Conservation (phyloP, 2,888 invertebrate species). For the Drosophila algonquin region DNA sequence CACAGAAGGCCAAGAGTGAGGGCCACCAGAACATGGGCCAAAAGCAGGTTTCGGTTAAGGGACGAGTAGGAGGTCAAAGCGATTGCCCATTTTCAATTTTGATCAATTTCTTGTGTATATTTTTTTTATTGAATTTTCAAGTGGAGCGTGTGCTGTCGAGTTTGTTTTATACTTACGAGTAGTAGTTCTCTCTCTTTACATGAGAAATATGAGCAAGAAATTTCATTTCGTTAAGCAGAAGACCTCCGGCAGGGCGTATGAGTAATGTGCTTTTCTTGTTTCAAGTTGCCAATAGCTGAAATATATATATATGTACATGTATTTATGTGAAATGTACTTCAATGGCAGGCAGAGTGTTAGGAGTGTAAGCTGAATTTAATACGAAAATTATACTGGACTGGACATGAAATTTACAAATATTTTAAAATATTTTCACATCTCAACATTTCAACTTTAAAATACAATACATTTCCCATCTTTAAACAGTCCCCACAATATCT, state of each 20-base stretch:
- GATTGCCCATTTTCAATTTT: slow-evolving; percentile 70
- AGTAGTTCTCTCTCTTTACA: slow-evolving; percentile 42
- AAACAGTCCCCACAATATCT: no score
- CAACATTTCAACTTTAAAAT: no score
- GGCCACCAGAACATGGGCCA: neutral
- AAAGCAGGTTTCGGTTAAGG: slow-evolving; percentile 1
- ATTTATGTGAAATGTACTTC: neutral
- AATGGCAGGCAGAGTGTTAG: neutral
- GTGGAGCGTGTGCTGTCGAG: slow-evolving; percentile 26
- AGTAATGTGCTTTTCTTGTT: slow-evolving; percentile 68
- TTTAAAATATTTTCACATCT: no score
- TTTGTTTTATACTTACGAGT: slow-evolving; percentile 25
- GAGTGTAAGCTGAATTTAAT: slow-evolving; percentile 3
- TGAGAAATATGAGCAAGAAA: slow-evolving; percentile 66
- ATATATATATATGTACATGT: slow-evolving; percentile 5
- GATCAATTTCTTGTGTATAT: slow-evolving; percentile 38
- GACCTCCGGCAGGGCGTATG: slow-evolving; percentile 66
- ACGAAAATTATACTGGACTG: neutral
- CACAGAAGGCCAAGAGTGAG: neutral
- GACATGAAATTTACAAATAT: neutral
- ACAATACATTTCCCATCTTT: no score
- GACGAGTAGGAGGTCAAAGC: slow-evolving; percentile 12
- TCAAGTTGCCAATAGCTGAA: slow-evolving; percentile 20
- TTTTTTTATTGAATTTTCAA: slow-evolving; percentile 75
- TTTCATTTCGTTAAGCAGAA: slow-evolving; percentile 50